Evolutionary conservation across 2,888 invertebrate species (phyloP).

Genomic region (Amaurobius ferox): DNA sequence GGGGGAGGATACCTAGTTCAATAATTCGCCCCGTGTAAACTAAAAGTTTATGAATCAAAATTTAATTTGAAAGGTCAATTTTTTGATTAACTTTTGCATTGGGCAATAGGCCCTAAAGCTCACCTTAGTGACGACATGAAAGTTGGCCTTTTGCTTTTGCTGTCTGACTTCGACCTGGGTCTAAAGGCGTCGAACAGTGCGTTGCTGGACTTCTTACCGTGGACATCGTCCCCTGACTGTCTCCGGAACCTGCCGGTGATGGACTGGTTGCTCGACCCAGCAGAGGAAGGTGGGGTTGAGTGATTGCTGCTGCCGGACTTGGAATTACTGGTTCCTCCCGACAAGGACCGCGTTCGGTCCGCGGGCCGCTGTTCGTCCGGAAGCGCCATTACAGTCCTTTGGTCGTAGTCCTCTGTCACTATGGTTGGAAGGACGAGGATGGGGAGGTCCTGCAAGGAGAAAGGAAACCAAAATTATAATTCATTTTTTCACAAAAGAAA

Average conservation of each 20-base stretch:
- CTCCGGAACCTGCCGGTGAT: conserved; percentile 76
- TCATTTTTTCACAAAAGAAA: no score
- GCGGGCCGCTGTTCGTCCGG: conserved; percentile 34
- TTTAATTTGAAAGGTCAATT: no score
- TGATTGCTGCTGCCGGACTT: conserved; percentile 24
- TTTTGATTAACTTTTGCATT: no score
- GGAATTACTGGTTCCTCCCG: conserved; percentile 36
- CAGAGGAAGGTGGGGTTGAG: neutral
- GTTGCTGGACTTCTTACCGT: conserved; percentile 40
- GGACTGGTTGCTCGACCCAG: conserved; percentile 9
- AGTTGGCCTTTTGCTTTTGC: conserved; percentile 66
- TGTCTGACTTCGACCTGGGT: conserved; percentile 85
- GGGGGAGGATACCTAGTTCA: no score
- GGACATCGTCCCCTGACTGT: conserved; percentile 77
- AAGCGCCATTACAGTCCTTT: conserved; percentile 34
- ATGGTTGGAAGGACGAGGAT: conserved; percentile 62
- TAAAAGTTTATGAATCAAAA: no score
- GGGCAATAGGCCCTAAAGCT: no score
- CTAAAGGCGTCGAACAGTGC: conserved; percentile 87
- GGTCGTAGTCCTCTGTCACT: conserved; percentile 62
- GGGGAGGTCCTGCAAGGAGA: conserved; percentile 52
- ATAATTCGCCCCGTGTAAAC: no score
- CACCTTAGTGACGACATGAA: conserved; percentile 64
- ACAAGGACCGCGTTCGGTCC: conserved; percentile 57
- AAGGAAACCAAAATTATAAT: no score